These are phyloP conservation scores for Leptopilina drosophilae DNA, from an alignment of 2,888 invertebrate genomes.

Conservation along the genomic window DNA sequence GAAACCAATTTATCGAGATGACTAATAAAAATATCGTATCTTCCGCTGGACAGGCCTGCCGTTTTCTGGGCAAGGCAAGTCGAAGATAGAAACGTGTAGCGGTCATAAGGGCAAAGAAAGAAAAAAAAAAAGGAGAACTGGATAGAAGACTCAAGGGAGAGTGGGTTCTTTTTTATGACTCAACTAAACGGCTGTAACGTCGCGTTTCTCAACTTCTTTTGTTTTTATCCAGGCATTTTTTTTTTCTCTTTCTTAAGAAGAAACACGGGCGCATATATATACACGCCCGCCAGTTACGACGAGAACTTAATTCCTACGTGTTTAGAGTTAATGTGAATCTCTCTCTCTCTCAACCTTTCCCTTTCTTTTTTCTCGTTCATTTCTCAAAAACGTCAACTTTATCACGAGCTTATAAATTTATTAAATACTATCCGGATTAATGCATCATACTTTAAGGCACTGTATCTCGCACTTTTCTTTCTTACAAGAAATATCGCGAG, in stretches of 20 bases:
- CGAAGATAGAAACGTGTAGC: constrained; percentile 31
- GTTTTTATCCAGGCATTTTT: constrained; percentile 53
- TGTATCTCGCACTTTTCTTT: not conserved
- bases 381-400: constrained; percentile 36
- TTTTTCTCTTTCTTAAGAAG: constrained; percentile 17
- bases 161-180: constrained; percentile 63
- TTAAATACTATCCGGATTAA: constrained; percentile 25
- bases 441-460: not conserved
- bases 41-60: constrained; percentile 44
- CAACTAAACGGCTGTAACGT: constrained; percentile 66
- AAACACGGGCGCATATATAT: constrained; percentile 27
- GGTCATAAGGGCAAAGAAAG: constrained; percentile 25
- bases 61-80: constrained; percentile 40
- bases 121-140: constrained; percentile 40
- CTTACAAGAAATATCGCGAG: not conserved
- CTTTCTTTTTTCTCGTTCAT: not conserved
- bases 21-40: constrained; percentile 65
- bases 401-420: constrained; percentile 24
- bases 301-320: constrained; percentile 52
- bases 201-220: constrained; percentile 59
- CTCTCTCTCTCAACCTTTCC: too few species aligned
- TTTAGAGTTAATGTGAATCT: constrained; percentile 37
- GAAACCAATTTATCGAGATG: constrained; percentile 62
- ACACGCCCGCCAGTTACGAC: constrained; percentile 47
- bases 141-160: constrained; percentile 57